Conservation (phyloP, 2,888 invertebrate species). For the Actias luna region DNA sequence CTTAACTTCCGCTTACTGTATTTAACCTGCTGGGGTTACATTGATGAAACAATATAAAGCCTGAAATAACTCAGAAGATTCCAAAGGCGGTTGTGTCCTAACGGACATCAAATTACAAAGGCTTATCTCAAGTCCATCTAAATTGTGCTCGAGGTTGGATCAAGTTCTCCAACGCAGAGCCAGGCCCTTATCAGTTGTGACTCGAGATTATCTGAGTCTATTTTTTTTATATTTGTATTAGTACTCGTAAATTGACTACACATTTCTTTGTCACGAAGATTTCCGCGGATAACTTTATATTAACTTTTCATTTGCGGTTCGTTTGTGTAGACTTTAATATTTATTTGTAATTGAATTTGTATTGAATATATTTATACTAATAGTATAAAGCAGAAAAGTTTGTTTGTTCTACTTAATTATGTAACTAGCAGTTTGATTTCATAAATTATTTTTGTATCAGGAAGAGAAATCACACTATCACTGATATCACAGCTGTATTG, state of each 20-base stretch:
- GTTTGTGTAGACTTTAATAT: too few species aligned
- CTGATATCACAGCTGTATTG: too few species aligned
- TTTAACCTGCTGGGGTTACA: neutral
- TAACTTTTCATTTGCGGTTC: too few species aligned
- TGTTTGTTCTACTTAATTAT: too few species aligned
- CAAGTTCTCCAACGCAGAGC: conserved; percentile 8
- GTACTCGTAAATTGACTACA: neutral
- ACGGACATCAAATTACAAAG: conserved; percentile 1
- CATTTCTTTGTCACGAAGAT: neutral
- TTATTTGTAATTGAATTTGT: too few species aligned
- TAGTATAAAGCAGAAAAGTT: too few species aligned
- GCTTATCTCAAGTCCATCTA: conserved; percentile 5
- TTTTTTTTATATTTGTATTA: neutral
- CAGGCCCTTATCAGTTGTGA: neutral
- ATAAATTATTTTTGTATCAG: too few species aligned
- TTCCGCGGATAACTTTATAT: neutral
- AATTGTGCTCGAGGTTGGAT: neutral
- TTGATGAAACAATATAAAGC: neutral
- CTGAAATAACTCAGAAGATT: neutral
- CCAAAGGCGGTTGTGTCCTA: neutral
- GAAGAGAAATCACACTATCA: too few species aligned
- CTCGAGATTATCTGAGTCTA: neutral
- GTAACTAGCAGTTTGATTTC: too few species aligned
- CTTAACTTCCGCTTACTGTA: neutral
- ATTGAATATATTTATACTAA: too few species aligned